These are phyloP conservation scores for Drosophila merina DNA, from an alignment of 2,888 invertebrate species.

Conservation along the genomic window DNA sequence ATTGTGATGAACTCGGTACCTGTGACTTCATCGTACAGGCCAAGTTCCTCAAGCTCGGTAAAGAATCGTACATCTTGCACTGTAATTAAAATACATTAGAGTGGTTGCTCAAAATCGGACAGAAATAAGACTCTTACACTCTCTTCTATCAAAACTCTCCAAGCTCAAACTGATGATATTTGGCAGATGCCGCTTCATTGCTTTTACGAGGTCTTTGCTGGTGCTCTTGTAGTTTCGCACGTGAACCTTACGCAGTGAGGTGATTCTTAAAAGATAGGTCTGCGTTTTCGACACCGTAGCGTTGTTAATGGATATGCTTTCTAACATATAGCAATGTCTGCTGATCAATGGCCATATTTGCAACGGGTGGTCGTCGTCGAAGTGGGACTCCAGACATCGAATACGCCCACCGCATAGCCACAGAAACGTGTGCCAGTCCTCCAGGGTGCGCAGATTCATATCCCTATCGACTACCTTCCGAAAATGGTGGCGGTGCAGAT, in stretches of 20 bases:
- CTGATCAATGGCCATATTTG: conserved; percentile 57
- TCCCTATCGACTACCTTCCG: conserved; percentile 57
- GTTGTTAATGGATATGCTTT: conserved; percentile 57
- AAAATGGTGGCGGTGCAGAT: conserved; percentile 52
- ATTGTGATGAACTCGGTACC: conserved; percentile 54
- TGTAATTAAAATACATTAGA: conserved; percentile 4
- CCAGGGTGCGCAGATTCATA: conserved; percentile 52
- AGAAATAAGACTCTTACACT: conserved; percentile 45
- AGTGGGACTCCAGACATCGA: conserved; percentile 50
- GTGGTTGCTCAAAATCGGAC: neutral
- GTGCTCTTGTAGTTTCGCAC: conserved; percentile 66
- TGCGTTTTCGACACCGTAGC: conserved; percentile 54
- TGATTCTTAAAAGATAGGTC: conserved; percentile 46
- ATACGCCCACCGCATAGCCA: conserved; percentile 64
- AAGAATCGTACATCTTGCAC: conserved; percentile 64
- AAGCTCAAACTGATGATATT: conserved; percentile 49
- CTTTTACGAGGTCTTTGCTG: conserved; percentile 55
- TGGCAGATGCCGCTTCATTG: conserved; percentile 52
- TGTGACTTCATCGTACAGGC: conserved; percentile 61
- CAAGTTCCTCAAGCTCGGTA: conserved; percentile 50
- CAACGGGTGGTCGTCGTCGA: conserved; percentile 63
- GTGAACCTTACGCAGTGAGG: conserved; percentile 49
- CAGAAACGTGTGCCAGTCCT: conserved; percentile 63
- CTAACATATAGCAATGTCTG: conserved; percentile 52
- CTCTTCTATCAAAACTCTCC: conserved; percentile 61